Percentiles rank a stretch among this genome's conserved stretches.
Evolutionary conservation across 1,140 invertebrate species (phyloP).

Genomic region (Pemphigus obesinymphae): DNA sequence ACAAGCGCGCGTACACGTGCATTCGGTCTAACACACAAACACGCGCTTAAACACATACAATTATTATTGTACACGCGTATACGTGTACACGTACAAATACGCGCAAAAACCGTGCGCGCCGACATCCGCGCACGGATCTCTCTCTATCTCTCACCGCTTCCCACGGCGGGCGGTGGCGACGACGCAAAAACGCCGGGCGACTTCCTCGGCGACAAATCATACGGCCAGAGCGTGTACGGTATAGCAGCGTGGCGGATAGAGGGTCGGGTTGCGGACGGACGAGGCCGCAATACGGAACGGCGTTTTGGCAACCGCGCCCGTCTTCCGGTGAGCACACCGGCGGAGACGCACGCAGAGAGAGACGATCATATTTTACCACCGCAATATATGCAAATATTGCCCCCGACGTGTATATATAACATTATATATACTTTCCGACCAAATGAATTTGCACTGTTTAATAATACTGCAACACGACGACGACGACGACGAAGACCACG

Average conservation of each 20-base stretch:
- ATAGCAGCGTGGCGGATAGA: background rate
- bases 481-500: background rate
- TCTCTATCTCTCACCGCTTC: background rate
- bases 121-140: background rate
- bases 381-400: constrained; percentile 15
- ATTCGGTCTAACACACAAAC: too few relatives aligned
- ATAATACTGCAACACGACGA: background rate
- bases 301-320: constrained; percentile 39
- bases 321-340: constrained; percentile 25
- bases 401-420: background rate
- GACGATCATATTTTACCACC: constrained; percentile 12
- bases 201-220: constrained; percentile 40
- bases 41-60: too few relatives aligned
- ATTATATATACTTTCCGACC: constrained; percentile 10
- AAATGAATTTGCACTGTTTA: constrained; percentile 2
- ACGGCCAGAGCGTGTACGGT: background rate
- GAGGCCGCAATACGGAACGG: constrained; percentile 29
- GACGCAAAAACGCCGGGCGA: constrained; percentile 13
- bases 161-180: background rate
- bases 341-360: too few relatives aligned
- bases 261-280: background rate
- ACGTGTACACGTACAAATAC: too few relatives aligned
- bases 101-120: too few relatives aligned
- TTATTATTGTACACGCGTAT: too few relatives aligned
- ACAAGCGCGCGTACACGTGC: background rate